Evolutionary conservation across 2,113 vertebrate species (phyloP).

Genomic region (Microtus oregoni): DNA sequence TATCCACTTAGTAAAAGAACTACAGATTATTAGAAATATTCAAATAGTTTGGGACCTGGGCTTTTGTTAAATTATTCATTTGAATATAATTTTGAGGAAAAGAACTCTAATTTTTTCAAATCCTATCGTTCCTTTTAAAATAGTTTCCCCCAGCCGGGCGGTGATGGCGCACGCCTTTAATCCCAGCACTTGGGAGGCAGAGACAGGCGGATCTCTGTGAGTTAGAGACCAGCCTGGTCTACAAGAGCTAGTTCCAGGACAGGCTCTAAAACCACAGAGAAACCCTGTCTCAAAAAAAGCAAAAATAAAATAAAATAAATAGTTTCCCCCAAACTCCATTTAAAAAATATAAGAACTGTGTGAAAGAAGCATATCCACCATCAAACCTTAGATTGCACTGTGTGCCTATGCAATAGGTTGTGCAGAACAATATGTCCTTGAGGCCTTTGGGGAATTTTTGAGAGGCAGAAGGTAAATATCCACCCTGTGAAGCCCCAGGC

Average conservation of each 20-base stretch:
- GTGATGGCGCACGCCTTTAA: too few relatives aligned
- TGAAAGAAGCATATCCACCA: background rate
- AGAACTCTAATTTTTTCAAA: background rate
- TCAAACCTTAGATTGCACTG: background rate
- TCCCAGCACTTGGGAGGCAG: too few relatives aligned
- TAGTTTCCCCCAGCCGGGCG: background rate
- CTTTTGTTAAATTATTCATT: background rate
- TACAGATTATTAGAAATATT: background rate
- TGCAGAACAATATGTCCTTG: conserved; percentile 26
- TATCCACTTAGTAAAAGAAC: background rate
- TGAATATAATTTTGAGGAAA: conserved; percentile 17
- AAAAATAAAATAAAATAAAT: background rate
- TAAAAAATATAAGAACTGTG: background rate
- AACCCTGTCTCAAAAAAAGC: too few relatives aligned
- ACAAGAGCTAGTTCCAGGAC: too few relatives aligned
- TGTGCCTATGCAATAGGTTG: background rate
- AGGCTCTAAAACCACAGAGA: too few relatives aligned
- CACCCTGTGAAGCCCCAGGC: conserved; percentile 35
- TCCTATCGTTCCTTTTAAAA: background rate
- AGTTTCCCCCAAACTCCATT: background rate
- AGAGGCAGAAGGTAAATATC: conserved; percentile 52
- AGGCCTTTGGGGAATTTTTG: conserved; percentile 50
- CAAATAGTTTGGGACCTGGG: background rate
- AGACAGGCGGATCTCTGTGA: too few relatives aligned
- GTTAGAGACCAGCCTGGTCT: too few relatives aligned